phyloP scores from a whole-genome alignment of 2,888 invertebrate species.

The Tetanocera ferruginea region DNA sequence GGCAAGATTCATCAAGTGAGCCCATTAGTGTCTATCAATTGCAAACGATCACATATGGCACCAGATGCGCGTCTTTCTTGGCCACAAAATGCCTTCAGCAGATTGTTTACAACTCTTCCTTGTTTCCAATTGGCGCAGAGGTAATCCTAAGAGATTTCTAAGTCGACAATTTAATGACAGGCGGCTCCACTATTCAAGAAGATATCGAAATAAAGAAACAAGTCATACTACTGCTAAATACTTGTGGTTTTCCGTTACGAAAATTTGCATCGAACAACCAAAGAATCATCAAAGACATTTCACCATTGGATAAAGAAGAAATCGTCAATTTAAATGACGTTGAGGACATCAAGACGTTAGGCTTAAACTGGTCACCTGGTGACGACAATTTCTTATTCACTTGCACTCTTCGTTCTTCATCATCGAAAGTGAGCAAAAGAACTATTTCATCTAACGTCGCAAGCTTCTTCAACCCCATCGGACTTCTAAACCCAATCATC shows the following conservation, averaged over 20 bases:
- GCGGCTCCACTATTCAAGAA: constrained; percentile 1
- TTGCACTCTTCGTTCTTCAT: too few species aligned
- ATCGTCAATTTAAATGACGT: neutral
- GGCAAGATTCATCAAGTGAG: neutral
- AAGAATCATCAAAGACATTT: neutral
- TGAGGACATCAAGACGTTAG: neutral
- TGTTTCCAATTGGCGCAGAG: neutral
- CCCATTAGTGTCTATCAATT: neutral
- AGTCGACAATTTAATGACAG: constrained; percentile 8
- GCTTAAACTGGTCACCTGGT: constrained; percentile 16
- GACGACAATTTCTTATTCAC: too few species aligned
- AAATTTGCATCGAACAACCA: constrained; percentile 8
- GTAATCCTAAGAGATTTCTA: neutral
- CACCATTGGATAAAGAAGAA: constrained; percentile 1
- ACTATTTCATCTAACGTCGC: too few species aligned
- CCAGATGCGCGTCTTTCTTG: neutral
- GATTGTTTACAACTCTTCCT: neutral
- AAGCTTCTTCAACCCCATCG: too few species aligned
- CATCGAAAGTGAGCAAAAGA: too few species aligned
- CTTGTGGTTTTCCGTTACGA: neutral
- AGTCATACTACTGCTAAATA: neutral
- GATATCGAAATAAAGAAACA: constrained; percentile 11
- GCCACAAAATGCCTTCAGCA: neutral
- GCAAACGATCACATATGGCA: neutral
- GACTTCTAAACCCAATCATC: too few species aligned